Evolutionary conservation across 2,888 invertebrate species (phyloP), one percentile per base, ranked within the genome.

Genomic region (Hypomecis punctinalis): DNA sequence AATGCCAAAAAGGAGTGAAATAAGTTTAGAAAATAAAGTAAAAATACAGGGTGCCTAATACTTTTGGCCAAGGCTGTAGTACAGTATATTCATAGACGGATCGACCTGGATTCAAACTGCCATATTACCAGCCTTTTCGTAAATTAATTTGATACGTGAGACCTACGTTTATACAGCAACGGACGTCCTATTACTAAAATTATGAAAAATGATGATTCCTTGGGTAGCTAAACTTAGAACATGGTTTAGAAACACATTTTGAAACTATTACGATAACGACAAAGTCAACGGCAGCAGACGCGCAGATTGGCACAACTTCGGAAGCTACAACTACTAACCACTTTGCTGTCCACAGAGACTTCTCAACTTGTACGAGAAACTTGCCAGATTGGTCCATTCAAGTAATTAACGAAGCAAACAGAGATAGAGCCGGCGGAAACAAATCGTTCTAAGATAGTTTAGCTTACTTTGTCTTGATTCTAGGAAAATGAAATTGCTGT

Each of bases 381-480:
- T 61, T 42, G 9, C 43, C 35, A 48, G 54, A 61, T 54, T 48
- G 60, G 42, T 49, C 49, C 61, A 55, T 55, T 55, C 48, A 54
- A 61, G 42, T 48, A 54, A 48, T 48, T 54, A 48, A n/a, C 48
- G 37, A 48, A 42, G 54, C 13, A 53, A 54, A 54, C 54, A 54
- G n/a, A 53, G 42, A 53, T 53, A 33, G 43, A 36, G 11, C 36
- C 6, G n/a, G n/a, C 13, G 13, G 49, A 51, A 51, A 5, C 49
- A 11, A 49, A 51, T 37, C 49, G 51, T 39, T 51, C 13, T 37
- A 8, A 51, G 4, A 37, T 51, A 13, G 37, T 39, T 37, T 51
- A 35, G 37, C 6, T 37, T 9, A 8, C 5, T 36, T 6, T 9
- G 5, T 35, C 33, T 48, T 36, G n/a, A 36, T 48, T 36, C n/a